Percentiles rank a stretch among this genome's conserved stretches.
Evolutionary conservation across 2,113 vertebrate genomes (phyloP).

Genomic region (Himantopus leucocephalus): DNA sequence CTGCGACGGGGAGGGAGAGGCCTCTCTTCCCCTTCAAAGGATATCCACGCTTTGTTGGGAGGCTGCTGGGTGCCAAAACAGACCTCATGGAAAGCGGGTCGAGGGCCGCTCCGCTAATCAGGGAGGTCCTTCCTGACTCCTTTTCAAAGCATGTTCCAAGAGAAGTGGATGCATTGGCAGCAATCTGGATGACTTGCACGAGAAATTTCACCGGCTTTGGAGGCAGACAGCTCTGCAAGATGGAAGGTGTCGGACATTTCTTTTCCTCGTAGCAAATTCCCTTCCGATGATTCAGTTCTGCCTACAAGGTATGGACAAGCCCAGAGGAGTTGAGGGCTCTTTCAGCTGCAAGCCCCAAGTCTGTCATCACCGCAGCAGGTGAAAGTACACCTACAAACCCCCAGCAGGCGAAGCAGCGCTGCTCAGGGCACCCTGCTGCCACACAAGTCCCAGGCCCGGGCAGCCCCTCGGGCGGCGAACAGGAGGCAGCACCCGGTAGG

Average conservation of each 20-base stretch:
- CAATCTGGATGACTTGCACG: not conserved
- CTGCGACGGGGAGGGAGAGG: not conserved
- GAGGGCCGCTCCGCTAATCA: conserved; percentile 26
- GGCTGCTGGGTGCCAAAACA: not conserved
- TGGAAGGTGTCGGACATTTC: not conserved
- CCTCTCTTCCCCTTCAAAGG: not conserved
- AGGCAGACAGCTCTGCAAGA: not conserved
- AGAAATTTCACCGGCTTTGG: not conserved
- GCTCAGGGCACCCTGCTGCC: not conserved
- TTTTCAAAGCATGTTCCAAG: conserved; percentile 34
- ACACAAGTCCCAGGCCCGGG: not conserved
- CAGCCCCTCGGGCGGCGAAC: fast-evolving
- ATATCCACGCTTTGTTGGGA: not conserved
- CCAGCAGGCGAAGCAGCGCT: not conserved
- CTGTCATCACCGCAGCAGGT: not conserved
- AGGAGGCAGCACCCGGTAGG: not conserved
- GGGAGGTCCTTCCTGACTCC: conserved; percentile 53
- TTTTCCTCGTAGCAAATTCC: not conserved
- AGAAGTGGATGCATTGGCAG: not conserved
- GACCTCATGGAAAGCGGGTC: not conserved
- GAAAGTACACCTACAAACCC: not conserved
- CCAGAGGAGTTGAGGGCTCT: not conserved
- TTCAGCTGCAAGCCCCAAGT: not conserved
- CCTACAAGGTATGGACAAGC: not conserved
- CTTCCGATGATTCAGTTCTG: not conserved